Percentiles rank a stretch among this genome's conserved stretches.
phyloP scores from a whole-genome alignment of 2,113 vertebrate species.

The Heliornis fulica region DNA sequence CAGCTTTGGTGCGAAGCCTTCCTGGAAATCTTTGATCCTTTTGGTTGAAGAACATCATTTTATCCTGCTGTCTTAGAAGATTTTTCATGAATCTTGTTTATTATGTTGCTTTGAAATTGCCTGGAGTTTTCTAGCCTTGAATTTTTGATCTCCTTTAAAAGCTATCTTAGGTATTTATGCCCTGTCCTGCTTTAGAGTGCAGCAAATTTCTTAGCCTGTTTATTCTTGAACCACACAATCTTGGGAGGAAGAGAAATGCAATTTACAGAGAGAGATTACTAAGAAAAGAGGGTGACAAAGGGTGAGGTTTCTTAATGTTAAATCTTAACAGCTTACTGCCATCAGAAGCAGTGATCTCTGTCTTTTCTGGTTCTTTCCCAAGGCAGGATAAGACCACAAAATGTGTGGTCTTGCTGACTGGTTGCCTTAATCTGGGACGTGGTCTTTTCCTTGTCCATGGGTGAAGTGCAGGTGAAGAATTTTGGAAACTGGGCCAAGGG shows the following conservation, averaged over 20 bases:
- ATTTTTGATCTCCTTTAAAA: conserved; percentile 2
- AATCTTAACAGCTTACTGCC: background rate
- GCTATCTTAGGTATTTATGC: background rate
- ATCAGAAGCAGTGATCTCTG: background rate
- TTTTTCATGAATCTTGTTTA: background rate
- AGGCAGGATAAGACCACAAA: background rate
- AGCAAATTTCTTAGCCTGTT: background rate
- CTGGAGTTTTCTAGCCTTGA: background rate
- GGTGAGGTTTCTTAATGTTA: background rate
- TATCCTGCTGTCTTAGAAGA: background rate
- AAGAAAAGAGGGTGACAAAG: background rate
- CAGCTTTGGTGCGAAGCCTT: background rate
- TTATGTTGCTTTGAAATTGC: background rate
- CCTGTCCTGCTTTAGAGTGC: background rate
- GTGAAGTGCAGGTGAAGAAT: background rate
- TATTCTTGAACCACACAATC: background rate
- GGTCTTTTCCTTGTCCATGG: background rate
- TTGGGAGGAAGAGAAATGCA: background rate
- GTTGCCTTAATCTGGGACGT: background rate
- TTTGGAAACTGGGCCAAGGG: background rate
- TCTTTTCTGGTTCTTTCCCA: background rate
- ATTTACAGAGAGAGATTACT: background rate
- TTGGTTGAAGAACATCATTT: background rate
- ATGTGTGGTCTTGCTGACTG: background rate
- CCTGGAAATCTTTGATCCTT: conserved; percentile 3